Evolutionary conservation across 2,888 invertebrate species (phyloP).

Genomic region (Pimpla rufipes): DNA sequence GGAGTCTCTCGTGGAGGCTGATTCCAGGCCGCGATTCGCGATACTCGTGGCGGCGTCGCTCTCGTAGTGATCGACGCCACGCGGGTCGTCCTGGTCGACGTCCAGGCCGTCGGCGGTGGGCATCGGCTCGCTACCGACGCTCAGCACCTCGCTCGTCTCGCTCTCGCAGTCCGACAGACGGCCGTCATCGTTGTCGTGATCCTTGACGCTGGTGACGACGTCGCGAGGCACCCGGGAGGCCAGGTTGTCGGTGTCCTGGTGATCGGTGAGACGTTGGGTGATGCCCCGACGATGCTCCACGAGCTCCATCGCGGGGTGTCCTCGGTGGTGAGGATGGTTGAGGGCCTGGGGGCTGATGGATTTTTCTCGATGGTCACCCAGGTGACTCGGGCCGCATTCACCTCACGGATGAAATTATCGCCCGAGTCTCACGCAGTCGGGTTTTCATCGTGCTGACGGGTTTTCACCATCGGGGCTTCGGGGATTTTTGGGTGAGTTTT

Average conservation of each 20-base stretch:
- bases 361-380: background rate
- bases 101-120: constrained; percentile 75
- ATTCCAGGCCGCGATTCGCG: constrained; percentile 76
- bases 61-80: constrained; percentile 75
- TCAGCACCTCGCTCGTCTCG: constrained; percentile 91
- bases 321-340: constrained; percentile 22
- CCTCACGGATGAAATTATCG: constrained; percentile 62
- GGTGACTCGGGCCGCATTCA: constrained; percentile 55
- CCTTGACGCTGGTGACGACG: constrained; percentile 46
- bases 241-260: no score
- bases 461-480: constrained; percentile 8
- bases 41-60: constrained; percentile 74
- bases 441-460: constrained; percentile 72
- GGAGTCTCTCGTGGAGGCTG: constrained; percentile 70
- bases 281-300: constrained; percentile 68
- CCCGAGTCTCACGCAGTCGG: constrained; percentile 68
- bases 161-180: constrained; percentile 81
- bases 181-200: constrained; percentile 72
- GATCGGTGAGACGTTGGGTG: constrained; percentile 70
- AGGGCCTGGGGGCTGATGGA: constrained; percentile 8
- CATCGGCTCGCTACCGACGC: constrained; percentile 92
- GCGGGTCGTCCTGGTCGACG: constrained; percentile 70
- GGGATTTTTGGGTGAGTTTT: no score
- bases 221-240: no score
- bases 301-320: constrained; percentile 66